phyloP scores from a whole-genome alignment of 1,140 invertebrate species.

The Ridgeia piscesae region DNA sequence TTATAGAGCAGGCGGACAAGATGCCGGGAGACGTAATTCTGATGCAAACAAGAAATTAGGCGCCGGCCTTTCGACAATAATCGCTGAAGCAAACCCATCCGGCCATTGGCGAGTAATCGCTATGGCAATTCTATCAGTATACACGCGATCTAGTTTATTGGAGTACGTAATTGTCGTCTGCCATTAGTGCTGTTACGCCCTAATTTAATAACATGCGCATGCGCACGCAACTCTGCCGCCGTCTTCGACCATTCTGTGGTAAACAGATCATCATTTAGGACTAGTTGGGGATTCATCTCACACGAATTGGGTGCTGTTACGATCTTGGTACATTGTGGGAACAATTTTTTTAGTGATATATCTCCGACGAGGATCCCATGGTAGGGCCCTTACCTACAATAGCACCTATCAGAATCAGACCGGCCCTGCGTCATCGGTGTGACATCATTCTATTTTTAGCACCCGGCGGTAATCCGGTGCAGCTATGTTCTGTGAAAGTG shows the following conservation, averaged over 20 bases:
- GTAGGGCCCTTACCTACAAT: neutral
- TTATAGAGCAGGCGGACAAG: neutral
- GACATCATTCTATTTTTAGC: no score
- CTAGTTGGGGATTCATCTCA: no score
- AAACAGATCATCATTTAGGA: neutral
- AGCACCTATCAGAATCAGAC: neutral
- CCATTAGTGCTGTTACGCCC: neutral
- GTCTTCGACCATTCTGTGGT: neutral
- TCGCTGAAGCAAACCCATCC: neutral
- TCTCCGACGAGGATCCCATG: neutral
- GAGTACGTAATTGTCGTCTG: neutral
- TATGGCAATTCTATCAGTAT: neutral
- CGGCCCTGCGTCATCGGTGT: no score
- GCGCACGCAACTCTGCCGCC: no score
- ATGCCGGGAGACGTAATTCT: neutral
- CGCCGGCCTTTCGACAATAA: neutral
- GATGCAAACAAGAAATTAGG: neutral
- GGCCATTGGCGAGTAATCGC: neutral
- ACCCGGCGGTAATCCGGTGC: no score
- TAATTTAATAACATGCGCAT: neutral
- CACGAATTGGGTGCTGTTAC: no score
- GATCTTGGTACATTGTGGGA: no score
- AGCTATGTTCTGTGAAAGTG: no score
- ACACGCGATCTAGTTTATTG: neutral
- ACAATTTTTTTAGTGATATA: no score